Conservation (phyloP, 1,140 invertebrate genomes). For the Hesperophylax magnus region DNA sequence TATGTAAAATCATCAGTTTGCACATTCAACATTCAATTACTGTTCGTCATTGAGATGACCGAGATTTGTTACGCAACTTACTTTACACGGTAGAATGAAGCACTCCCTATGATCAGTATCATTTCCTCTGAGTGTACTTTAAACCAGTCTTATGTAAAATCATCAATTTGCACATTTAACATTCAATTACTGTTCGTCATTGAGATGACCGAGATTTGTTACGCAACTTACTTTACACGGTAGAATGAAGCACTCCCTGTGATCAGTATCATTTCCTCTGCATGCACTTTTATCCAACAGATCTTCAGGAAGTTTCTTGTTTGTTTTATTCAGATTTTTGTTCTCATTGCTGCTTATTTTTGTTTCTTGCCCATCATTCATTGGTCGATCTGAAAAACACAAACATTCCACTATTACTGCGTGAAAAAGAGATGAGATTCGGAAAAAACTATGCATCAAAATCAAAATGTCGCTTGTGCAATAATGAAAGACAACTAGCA, state of each 20-base stretch:
- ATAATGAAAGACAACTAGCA: no score
- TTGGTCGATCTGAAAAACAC: background rate
- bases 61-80: slow-evolving; percentile 45
- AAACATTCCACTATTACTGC: no score
- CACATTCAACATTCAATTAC: background rate
- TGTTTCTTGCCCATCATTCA: background rate
- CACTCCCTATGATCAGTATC: slow-evolving; percentile 65
- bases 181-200: no score
- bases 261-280: slow-evolving; percentile 60
- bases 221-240: slow-evolving; percentile 63
- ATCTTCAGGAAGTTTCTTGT: slow-evolving; percentile 35
- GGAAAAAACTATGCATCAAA: no score
- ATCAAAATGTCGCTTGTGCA: no score
- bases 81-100: slow-evolving; percentile 66
- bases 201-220: background rate
- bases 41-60: background rate
- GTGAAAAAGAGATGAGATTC: no score
- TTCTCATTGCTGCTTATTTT: background rate
- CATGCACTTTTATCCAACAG: slow-evolving; percentile 64
- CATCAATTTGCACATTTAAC: background rate
- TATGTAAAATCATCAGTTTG: background rate
- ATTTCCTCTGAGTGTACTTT: no score
- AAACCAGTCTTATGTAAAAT: background rate
- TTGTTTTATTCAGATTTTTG: background rate
- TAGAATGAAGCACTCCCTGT: slow-evolving; percentile 65